Evolutionary conservation across 1,140 invertebrate species (phyloP).

Genomic region (Pachypeltis micranthus): DNA sequence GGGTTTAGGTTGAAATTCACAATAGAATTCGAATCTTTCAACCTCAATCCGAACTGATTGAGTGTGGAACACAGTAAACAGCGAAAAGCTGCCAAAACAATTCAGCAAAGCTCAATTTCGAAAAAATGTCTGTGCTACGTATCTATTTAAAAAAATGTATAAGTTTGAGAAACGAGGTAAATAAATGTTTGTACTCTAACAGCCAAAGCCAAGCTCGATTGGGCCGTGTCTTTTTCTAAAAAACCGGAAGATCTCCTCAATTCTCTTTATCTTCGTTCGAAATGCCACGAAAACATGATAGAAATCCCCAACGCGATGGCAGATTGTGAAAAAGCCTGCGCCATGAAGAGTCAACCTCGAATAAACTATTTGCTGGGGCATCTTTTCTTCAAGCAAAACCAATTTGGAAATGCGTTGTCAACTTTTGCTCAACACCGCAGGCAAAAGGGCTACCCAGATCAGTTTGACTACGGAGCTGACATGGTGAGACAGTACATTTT

Average conservation of each 20-base stretch:
- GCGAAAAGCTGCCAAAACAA: not conserved
- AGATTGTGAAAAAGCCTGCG: not conserved
- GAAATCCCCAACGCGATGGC: not conserved
- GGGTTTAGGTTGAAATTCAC: too few relatives aligned
- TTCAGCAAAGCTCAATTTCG: not conserved
- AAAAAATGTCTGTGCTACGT: not conserved
- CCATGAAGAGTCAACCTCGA: not conserved
- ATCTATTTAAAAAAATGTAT: not conserved
- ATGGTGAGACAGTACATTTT: not conserved
- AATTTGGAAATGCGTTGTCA: not conserved
- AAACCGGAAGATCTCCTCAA: not conserved
- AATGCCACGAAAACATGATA: not conserved
- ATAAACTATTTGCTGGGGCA: not conserved
- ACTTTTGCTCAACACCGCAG: not conserved
- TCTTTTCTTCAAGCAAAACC: not conserved
- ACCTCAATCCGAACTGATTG: too few relatives aligned
- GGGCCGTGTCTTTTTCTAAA: not conserved
- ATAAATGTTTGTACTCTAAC: not conserved
- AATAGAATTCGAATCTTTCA: too few relatives aligned
- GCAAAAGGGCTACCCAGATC: not conserved
- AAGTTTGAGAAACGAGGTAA: not conserved
- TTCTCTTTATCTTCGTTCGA: not conserved
- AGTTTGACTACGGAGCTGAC: not conserved
- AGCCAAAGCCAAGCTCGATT: not conserved
- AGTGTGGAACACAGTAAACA: too few relatives aligned